phyloP scores from a whole-genome alignment of 2,113 vertebrate species.

The Lepisosteus osseus region DNA sequence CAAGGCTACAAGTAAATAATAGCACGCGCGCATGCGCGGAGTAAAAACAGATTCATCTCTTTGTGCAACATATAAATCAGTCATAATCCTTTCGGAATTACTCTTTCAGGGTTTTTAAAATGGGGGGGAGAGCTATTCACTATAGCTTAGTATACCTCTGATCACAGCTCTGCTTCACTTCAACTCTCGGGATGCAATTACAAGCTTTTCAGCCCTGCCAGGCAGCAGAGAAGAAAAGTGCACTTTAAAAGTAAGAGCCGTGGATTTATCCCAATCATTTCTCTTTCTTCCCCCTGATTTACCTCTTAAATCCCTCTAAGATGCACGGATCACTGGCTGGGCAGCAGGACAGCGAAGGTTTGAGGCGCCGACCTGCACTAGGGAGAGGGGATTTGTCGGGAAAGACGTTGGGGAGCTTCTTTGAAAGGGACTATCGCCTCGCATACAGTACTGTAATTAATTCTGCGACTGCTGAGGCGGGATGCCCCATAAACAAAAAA shows the following conservation, averaged over 20 bases:
- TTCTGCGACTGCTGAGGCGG: slow-evolving; percentile 50
- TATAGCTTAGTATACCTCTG: background rate
- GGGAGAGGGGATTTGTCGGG: background rate
- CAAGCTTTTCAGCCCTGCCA: background rate
- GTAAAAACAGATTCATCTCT: background rate
- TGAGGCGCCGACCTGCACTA: slow-evolving; percentile 22
- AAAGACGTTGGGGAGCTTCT: background rate
- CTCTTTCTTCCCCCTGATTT: background rate
- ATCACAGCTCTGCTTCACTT: slow-evolving; percentile 4
- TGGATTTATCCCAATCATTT: background rate
- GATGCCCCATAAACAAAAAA: slow-evolving; percentile 46
- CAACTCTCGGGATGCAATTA: slow-evolving; percentile 15
- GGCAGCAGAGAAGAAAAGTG: background rate
- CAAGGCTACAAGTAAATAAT: background rate
- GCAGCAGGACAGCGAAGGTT: slow-evolving; percentile 40
- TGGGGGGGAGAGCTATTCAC: background rate
- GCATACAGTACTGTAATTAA: slow-evolving; percentile 40
- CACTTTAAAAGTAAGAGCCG: slow-evolving; percentile 9
- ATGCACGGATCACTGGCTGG: slow-evolving; percentile 39
- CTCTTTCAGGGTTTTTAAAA: background rate
- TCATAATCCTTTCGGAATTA: background rate
- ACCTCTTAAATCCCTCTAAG: background rate
- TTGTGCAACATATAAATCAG: slow-evolving; percentile 2
- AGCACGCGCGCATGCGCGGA: background rate
- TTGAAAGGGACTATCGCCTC: too few species aligned